Conservation (phyloP, 2,113 vertebrate species). For the Ochotona princeps region DNA sequence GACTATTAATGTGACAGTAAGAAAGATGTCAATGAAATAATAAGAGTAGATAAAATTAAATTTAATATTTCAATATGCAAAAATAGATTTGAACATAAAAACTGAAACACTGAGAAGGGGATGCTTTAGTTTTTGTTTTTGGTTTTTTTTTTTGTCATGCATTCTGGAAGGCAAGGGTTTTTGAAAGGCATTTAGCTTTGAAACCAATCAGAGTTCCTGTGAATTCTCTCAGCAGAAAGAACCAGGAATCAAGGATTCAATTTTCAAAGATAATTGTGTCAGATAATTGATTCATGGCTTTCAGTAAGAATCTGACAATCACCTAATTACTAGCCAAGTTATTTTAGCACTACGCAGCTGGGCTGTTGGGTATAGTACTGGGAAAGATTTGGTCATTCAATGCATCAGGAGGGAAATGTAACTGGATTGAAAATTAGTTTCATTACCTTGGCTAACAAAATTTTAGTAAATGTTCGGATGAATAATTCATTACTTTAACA, state of each 20-base stretch:
- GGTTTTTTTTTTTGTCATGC: constrained; percentile 9
- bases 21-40: constrained; percentile 69
- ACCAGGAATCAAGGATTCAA: constrained; percentile 86
- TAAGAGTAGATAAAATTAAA: constrained; percentile 66
- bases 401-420: constrained; percentile 73
- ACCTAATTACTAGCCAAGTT: constrained; percentile 93
- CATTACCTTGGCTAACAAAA: constrained; percentile 87
- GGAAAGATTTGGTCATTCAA: constrained; percentile 79
- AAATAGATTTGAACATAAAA: constrained; percentile 69
- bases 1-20: constrained; percentile 40
- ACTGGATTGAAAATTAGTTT: constrained; percentile 85
- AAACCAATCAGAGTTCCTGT: constrained; percentile 80
- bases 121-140: constrained; percentile 64
- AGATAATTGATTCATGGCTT: constrained; percentile 91
- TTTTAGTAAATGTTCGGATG: not conserved
- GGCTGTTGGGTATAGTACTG: constrained; percentile 75
- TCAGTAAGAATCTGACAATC: constrained; percentile 96
- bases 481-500: constrained; percentile 46
- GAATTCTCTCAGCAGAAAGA: constrained; percentile 85
- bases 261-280: constrained; percentile 94
- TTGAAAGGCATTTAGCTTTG: constrained; percentile 86
- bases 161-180: constrained; percentile 79
- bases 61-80: constrained; percentile 61
- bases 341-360: constrained; percentile 86
- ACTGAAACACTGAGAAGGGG: constrained; percentile 51